Base-by-base conservation (phyloP, 1,140 invertebrate genomes). In the Lanistes nyassanus region DNA sequence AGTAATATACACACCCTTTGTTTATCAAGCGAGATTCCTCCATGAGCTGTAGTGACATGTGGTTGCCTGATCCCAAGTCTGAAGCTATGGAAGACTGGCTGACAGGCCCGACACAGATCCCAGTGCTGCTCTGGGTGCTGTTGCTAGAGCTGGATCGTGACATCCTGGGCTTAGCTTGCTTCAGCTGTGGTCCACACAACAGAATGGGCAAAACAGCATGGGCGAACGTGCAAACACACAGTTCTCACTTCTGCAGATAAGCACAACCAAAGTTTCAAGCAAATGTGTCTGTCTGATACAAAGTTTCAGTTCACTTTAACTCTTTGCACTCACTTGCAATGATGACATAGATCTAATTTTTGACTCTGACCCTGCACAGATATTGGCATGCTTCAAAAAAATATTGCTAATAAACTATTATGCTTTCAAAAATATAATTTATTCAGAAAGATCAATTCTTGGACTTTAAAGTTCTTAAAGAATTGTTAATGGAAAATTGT, bases 111-210 rank as follows among this genome's bases (percentile, higher is more conserved):
- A 26, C 36, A 21, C n/a, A 62, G 37, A 42, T 0, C n/a, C 62
- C 34, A 5, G 21, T 5, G 19, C 66, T 68, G 66, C 23, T 47
- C 21, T 9, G 37, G 34, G 23, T 19, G 34, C 70, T 74, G 56
- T 31, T n/a, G 19, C 72, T 58, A 0, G 72, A 74, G 62, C 51
- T 74, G 37, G 72, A 74, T 13, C 72, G 60, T 34, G 64, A 31
- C 13, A 74, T 37, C 34, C 39, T 37, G 23, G 60, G 60, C 60
- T 34, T 34, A 34, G 60, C 72, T 51, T 74, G 72, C 42, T 66
- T 74, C 64, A 55, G n/a, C 64, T 74, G 42, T 42, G 23, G 26
- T 37, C 1, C 36, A 68, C 65, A 31, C n/a, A 65, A 42, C 21
- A 6, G 23, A n/a, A n/a, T n/a, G n/a, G n/a, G n/a, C n/a, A n/a